Percentiles rank a stretch among this genome's conserved stretches.
Evolutionary conservation across 2,888 invertebrate genomes (phyloP).

Genomic region (Athalia circularis): DNA sequence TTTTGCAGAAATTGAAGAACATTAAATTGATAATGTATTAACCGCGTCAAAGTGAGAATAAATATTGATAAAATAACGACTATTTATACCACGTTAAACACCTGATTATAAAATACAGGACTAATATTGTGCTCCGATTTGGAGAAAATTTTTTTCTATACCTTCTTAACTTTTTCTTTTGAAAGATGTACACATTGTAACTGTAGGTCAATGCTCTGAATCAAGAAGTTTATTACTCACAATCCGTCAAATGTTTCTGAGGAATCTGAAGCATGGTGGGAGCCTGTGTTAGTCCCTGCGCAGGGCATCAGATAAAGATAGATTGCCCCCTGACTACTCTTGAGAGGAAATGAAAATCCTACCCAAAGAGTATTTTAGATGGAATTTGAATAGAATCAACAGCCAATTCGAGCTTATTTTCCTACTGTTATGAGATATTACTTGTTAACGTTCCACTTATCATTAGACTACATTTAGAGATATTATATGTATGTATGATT

Average conservation of each 20-base stretch:
- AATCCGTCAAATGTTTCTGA: no score
- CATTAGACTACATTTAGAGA: conserved; percentile 35
- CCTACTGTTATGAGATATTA: conserved; percentile 30
- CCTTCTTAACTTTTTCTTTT: no score
- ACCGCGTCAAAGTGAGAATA: neutral
- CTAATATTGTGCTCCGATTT: no score
- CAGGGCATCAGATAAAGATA: no score
- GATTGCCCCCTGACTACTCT: no score
- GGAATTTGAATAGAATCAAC: neutral
- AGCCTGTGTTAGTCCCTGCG: no score
- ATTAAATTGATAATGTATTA: neutral
- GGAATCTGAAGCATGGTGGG: no score
- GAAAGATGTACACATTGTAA: neutral
- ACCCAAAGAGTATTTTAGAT: neutral
- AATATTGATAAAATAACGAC: neutral
- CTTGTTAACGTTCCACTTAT: conserved; percentile 36
- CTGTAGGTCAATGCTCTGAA: conserved; percentile 29
- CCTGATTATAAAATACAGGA: no score
- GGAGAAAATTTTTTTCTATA: neutral
- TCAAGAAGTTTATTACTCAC: neutral
- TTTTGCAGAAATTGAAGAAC: neutral
- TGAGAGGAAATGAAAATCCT: no score
- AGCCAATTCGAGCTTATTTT: neutral
- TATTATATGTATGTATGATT: conserved; percentile 37
- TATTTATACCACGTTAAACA: neutral